phyloP scores from a whole-genome alignment of 1,140 invertebrate species.

The Andrena cerasifolii region DNA sequence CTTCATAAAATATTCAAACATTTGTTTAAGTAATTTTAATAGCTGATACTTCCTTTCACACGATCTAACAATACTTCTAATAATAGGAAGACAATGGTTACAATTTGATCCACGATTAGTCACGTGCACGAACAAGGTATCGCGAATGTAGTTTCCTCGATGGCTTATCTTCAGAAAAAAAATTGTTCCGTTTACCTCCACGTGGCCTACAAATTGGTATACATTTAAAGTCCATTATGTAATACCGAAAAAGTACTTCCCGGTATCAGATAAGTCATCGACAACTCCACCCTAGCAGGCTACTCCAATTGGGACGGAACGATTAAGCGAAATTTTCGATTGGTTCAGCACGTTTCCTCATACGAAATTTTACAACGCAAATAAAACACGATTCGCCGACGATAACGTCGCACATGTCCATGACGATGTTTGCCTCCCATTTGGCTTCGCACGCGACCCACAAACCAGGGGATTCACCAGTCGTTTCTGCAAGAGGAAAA shows the following conservation, averaged over 20 bases:
- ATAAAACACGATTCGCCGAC: background rate
- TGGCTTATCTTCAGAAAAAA: background rate
- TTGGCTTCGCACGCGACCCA: conserved; percentile 15
- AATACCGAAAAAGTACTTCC: too few species aligned
- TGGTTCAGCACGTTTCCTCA: background rate
- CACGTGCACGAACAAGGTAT: background rate
- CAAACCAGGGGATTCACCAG: conserved; percentile 50
- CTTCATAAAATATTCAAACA: too few species aligned
- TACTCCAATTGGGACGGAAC: too few species aligned
- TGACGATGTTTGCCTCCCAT: conserved; percentile 14
- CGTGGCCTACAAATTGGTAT: too few species aligned
- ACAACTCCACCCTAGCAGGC: too few species aligned
- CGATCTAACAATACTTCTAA: too few species aligned
- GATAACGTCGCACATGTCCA: background rate
- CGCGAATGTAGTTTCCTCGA: background rate
- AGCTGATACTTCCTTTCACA: background rate
- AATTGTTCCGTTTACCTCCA: background rate
- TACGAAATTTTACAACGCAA: background rate
- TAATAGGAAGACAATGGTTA: too few species aligned
- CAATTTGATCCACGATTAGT: background rate
- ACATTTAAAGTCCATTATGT: too few species aligned
- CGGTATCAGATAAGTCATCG: too few species aligned
- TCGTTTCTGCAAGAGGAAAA: conserved; percentile 35
- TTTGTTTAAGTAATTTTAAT: background rate
- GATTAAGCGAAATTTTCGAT: background rate